phyloP scores from a whole-genome alignment of 1,140 invertebrate species.

The Calliopsis andreniformis region DNA sequence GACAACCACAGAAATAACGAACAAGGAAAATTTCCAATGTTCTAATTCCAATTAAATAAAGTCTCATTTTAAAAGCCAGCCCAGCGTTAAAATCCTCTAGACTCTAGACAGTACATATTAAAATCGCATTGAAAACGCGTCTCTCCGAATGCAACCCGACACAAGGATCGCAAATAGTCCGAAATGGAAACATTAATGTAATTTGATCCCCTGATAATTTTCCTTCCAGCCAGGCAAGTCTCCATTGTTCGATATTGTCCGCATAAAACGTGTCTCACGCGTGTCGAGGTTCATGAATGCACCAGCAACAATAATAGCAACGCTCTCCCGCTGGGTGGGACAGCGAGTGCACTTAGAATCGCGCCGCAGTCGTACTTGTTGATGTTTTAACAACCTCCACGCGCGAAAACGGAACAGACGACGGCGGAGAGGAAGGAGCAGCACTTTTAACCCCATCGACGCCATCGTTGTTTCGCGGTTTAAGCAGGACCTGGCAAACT shows the following conservation, averaged over 20 bases:
- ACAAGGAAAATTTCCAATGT: too few species aligned
- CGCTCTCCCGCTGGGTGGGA: conserved; percentile 48
- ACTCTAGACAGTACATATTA: too few species aligned
- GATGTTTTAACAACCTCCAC: conserved; percentile 54
- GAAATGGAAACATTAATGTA: conserved; percentile 31
- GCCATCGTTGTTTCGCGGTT: conserved; percentile 1
- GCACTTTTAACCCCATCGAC: conserved; percentile 43
- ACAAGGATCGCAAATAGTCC: neutral
- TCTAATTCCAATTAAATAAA: too few species aligned
- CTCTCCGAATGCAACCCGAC: neutral
- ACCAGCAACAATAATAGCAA: conserved; percentile 53
- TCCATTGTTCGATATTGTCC: conserved; percentile 37
- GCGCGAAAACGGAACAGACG: conserved; percentile 36
- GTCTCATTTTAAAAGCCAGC: too few species aligned
- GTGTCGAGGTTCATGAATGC: conserved; percentile 42
- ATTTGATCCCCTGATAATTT: conserved; percentile 38
- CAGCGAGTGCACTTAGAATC: conserved; percentile 48
- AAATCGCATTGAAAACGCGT: neutral
- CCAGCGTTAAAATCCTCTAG: neutral
- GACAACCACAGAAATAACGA: too few species aligned
- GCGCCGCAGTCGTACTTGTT: conserved; percentile 44
- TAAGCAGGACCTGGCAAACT: neutral
- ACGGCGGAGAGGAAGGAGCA: neutral
- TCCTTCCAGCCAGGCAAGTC: conserved; percentile 1
- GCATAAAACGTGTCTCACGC: conserved; percentile 44